Evolutionary conservation across 1,140 invertebrate genomes (phyloP).

Genomic region (Globodera rostochiensis): DNA sequence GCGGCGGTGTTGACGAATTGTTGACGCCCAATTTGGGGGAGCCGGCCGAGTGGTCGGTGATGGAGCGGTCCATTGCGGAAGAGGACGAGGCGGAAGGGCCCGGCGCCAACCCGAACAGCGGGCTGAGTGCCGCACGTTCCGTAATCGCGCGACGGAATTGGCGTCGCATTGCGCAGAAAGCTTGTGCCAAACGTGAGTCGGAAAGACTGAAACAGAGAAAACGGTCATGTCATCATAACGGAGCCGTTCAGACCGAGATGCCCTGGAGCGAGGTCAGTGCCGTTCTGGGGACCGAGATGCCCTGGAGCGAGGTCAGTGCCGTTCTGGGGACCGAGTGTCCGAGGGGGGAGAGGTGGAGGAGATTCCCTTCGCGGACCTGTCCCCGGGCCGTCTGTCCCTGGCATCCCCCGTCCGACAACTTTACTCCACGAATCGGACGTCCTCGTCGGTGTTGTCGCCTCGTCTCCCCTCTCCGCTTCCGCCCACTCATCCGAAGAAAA

Average conservation of each 20-base stretch:
- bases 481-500: not conserved
- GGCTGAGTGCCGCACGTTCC: conserved; percentile 29
- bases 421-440: not conserved
- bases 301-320: conserved; percentile 26
- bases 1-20: not conserved
- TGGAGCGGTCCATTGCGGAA: conserved; percentile 16
- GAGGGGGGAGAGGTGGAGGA: conserved; percentile 19
- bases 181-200: conserved; percentile 52
- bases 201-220: not conserved
- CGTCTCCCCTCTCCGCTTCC: not conserved
- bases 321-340: conserved; percentile 7
- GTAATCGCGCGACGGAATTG: conserved; percentile 51
- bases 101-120: conserved; percentile 14
- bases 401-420: not conserved
- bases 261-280: conserved; percentile 36
- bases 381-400: conserved; percentile 33
- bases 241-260: conserved; percentile 29
- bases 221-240: not conserved
- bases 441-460: conserved; percentile 23
- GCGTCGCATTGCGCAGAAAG: conserved; percentile 48
- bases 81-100: not conserved
- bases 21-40: conserved; percentile 15
- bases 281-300: not conserved
- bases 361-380: conserved; percentile 52
- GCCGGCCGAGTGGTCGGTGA: not conserved